phyloP scores from a whole-genome alignment of 1,140 invertebrate genomes.

The Caerostris darwini region DNA sequence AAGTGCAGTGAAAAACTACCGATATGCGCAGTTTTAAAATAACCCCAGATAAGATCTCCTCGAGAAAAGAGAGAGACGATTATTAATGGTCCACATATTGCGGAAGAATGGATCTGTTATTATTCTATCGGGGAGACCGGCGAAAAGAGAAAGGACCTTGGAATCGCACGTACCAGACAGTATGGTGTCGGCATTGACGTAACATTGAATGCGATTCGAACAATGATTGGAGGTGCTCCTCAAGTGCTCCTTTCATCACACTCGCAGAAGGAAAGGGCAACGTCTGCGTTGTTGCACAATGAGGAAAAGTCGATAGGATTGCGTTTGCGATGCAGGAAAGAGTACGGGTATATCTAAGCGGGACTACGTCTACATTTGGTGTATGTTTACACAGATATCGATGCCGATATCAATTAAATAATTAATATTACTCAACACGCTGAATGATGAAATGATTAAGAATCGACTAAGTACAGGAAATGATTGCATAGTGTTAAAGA shows the following conservation, averaged over 20 bases:
- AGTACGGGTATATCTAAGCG: neutral
- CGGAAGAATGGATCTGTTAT: neutral
- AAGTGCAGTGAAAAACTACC: neutral
- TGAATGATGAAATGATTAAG: too few relatives aligned
- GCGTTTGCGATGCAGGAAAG: neutral
- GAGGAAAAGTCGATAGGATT: neutral
- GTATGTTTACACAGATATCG: too few relatives aligned
- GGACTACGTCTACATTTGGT: neutral
- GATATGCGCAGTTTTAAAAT: neutral
- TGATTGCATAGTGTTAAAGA: too few relatives aligned
- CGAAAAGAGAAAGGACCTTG: neutral
- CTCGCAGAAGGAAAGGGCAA: slow-evolving; percentile 1
- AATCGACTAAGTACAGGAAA: too few relatives aligned
- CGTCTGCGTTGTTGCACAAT: neutral
- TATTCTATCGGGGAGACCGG: neutral
- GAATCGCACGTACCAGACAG: neutral
- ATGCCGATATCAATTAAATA: too few relatives aligned
- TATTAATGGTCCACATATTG: neutral
- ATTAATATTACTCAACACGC: too few relatives aligned
- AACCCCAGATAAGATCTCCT: neutral
- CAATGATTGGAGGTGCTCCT: neutral
- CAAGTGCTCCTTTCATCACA: neutral
- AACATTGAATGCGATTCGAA: neutral
- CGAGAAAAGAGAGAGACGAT: neutral
- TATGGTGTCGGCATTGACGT: slow-evolving; percentile 15